Conservation (phyloP, 2,113 vertebrate genomes). For the Paramisgurnus dabryanus region DNA sequence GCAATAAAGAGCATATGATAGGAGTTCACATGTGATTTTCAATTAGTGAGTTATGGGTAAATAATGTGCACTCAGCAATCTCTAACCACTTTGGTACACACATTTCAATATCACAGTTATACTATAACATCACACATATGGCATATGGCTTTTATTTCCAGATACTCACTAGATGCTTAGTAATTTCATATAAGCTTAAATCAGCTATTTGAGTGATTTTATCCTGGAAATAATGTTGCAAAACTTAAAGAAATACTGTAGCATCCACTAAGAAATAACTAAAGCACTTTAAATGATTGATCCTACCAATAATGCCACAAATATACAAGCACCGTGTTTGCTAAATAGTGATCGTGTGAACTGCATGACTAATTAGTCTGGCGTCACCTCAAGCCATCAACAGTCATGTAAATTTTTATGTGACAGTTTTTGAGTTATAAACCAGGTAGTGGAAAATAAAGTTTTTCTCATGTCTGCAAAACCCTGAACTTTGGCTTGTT, state of each 20-base stretch:
- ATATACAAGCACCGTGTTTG: no score
- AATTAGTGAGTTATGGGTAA: background rate
- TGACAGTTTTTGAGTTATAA: background rate
- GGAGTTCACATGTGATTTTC: background rate
- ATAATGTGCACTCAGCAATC: background rate
- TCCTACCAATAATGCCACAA: no score
- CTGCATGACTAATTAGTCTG: background rate
- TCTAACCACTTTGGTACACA: background rate
- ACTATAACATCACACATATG: background rate
- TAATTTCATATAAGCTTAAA: no score
- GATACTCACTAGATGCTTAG: no score
- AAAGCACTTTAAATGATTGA: no score
- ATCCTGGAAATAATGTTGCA: no score
- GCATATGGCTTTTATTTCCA: no score
- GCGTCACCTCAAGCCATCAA: background rate
- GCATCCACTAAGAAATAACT: no score
- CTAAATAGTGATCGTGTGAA: background rate
- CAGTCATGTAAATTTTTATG: background rate
- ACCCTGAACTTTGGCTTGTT: no score
- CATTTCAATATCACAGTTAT: background rate
- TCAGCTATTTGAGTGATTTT: no score
- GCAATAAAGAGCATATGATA: conserved; percentile 17
- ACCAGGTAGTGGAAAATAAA: background rate
- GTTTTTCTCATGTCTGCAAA: no score
- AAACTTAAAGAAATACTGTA: no score